Evolutionary conservation across 2,888 invertebrate genomes (phyloP).

Genomic region (Apantesis nais): DNA sequence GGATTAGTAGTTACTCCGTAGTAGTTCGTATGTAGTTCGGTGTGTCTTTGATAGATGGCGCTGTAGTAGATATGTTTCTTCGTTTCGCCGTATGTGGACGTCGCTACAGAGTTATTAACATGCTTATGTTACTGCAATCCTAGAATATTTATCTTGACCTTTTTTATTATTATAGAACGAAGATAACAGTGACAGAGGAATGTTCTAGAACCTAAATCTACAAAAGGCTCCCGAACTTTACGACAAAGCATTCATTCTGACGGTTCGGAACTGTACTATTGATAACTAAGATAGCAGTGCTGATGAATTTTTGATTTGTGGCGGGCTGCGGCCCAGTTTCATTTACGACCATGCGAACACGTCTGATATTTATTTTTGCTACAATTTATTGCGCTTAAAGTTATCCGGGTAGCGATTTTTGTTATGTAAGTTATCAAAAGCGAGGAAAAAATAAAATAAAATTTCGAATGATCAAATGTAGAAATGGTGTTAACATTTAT

Average conservation of each 20-base stretch:
- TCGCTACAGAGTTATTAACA: no score
- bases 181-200: background rate
- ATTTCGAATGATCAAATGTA: background rate
- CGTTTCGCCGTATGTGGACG: no score
- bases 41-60: no score
- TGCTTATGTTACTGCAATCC: no score
- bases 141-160: background rate
- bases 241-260: slow-evolving; percentile 16
- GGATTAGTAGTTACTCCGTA: no score
- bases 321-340: slow-evolving; percentile 31
- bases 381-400: slow-evolving; percentile 18
- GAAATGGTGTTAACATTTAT: background rate
- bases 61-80: no score
- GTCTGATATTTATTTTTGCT: slow-evolving; percentile 26
- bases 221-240: slow-evolving; percentile 9
- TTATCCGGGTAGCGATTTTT: slow-evolving; percentile 8
- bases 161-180: background rate
- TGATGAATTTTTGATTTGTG: slow-evolving; percentile 46
- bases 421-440: background rate
- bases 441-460: background rate
- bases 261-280: slow-evolving; percentile 24
- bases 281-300: slow-evolving; percentile 35
- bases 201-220: background rate
- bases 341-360: slow-evolving; percentile 26
- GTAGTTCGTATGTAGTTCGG: no score